Evolutionary conservation across 2,888 invertebrate genomes (phyloP).

Genomic region (Conistra vaccinii): DNA sequence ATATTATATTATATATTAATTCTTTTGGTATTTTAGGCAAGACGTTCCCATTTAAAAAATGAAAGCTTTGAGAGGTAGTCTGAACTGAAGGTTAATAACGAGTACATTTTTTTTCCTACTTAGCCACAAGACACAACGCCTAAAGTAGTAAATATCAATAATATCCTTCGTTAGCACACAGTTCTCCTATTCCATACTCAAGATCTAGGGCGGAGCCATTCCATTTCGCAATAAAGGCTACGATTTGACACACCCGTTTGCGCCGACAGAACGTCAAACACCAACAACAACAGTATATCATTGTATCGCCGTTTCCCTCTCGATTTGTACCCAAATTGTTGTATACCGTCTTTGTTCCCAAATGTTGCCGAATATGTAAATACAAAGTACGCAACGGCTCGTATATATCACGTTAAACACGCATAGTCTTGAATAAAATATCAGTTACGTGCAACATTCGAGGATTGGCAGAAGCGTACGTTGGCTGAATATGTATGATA

Average conservation of each 20-base stretch:
- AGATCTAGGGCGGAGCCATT: not conserved
- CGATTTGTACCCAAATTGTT: constrained; percentile 62
- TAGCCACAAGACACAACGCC: not conserved
- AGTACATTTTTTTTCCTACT: not conserved
- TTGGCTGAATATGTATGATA: constrained; percentile 58
- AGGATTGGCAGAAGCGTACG: constrained; percentile 50
- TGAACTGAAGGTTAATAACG: not conserved
- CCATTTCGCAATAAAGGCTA: constrained; percentile 38
- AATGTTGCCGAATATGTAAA: constrained; percentile 66
- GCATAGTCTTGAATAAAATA: constrained; percentile 76
- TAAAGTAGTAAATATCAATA: not conserved
- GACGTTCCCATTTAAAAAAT: not conserved
- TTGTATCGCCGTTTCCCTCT: constrained; percentile 39
- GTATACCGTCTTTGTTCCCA: constrained; percentile 57
- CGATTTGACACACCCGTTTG: constrained; percentile 36
- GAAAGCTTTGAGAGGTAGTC: not conserved
- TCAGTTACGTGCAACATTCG: constrained; percentile 65
- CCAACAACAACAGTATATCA: constrained; percentile 41
- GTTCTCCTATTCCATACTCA: not conserved
- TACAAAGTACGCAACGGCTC: constrained; percentile 59
- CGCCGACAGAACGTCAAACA: constrained; percentile 26
- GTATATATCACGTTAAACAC: constrained; percentile 71
- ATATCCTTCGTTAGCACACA: not conserved
- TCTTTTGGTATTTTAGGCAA: not conserved
- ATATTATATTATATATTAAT: no score